These are phyloP conservation scores for Decapterus maruadsi DNA, from an alignment of 2,797 vertebrate species.

Conservation along the genomic window DNA sequence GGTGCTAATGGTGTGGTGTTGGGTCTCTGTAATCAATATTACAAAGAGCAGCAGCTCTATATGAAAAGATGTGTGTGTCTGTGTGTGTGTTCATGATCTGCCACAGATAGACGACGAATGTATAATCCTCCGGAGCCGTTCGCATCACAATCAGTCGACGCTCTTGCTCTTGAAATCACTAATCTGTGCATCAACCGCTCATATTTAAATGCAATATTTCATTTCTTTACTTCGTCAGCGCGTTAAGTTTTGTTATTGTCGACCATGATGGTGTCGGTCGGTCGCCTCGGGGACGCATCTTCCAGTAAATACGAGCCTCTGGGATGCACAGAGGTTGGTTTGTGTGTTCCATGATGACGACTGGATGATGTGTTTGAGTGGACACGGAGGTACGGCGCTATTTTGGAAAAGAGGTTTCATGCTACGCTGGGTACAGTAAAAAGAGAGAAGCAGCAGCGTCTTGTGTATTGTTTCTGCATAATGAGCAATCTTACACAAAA, in stretches of 20 bases:
- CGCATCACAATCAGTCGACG: not conserved
- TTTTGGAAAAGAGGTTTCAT: conserved; percentile 28
- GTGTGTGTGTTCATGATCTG: conserved; percentile 1
- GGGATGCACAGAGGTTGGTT: conserved; percentile 37
- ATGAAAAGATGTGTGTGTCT: no score
- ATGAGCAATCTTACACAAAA: conserved; percentile 3
- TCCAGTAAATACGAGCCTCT: conserved; percentile 35
- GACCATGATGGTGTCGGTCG: not conserved
- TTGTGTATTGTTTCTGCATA: not conserved
- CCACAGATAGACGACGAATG: no score
- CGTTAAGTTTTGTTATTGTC: conserved; percentile 13
- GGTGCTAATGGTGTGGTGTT: no score
- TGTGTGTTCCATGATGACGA: conserved; percentile 30
- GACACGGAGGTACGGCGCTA: conserved; percentile 17
- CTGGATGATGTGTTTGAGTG: conserved; percentile 21
- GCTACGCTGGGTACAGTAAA: not conserved
- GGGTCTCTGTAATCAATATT: no score
- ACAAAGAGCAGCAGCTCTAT: no score
- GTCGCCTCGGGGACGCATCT: conserved; percentile 21
- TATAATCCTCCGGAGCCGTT: not conserved
- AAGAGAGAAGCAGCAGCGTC: not conserved
- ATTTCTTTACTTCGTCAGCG: not conserved
- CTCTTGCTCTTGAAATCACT: not conserved
- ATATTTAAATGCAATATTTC: not conserved
- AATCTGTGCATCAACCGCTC: not conserved